Base-by-base conservation (phyloP, 2,888 invertebrate genomes). In the Litoditis marina region DNA sequence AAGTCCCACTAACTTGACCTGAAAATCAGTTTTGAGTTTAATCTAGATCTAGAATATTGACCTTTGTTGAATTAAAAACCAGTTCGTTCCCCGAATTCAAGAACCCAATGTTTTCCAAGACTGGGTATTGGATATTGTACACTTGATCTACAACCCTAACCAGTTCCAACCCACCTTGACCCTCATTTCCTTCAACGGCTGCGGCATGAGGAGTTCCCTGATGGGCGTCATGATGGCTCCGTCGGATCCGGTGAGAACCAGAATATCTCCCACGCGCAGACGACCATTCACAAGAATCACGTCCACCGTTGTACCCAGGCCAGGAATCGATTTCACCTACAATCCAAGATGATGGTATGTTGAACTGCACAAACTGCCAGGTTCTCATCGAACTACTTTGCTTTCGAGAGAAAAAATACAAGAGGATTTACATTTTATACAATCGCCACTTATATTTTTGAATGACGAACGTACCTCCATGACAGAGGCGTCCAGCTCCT, bases 211-310 rank as follows among this genome's bases (percentile, higher is more conserved):
- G 31, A 99, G 87, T 0, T 94, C 95, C 51, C 96, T 88, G 71
- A 99, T 93, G 85, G 94, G 94, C 0, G 98, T 96, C 31, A 92
- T 92, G 71, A 99, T 94, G 0, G 98, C 94, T 0, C 98, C 98
- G 81, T 99, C 98, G 0, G 94, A 94, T 49, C 98, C 98, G 1
- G 96, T 95, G 61, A 98, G 85, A 31, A 98, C 88, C 86, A 95
- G 90, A 0, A 93, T 92, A 80, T 96, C 94, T 1, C 94, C 93
- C 84, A 94, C 94, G 52, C 88, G 87, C 36, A 99, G 86, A n/a
- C 88, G 64, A 54, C 98, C 98, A 85, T 99, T 98, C 60, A 99
- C 92, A 64, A 99, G 87, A 84, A 98, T 96, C 27, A 95, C 92
- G 87, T 99, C 98, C 78, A 99, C 94, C 2, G 98, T 98, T 53